A percentile compares a stretch with the other conserved stretches of the same genome.
Conservation (phyloP, 92 coral and sea anemone genomes). For the Micromussa lordhowensis region DNA sequence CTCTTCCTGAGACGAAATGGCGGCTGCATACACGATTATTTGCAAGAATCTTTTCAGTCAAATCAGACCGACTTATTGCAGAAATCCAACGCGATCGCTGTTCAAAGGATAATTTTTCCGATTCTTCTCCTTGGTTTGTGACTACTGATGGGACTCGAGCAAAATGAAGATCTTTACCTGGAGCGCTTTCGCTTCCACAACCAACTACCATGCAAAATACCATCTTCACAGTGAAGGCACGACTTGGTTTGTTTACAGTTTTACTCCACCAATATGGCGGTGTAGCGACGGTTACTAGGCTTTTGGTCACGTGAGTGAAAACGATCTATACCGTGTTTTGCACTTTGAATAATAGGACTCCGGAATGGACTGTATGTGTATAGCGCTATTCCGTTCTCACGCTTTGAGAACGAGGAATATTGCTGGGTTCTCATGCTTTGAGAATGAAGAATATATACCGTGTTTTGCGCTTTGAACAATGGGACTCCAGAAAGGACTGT, state of each 20-base stretch:
- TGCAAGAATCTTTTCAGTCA: conserved; percentile 48
- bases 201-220: conserved; percentile 20
- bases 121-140: conserved; percentile 63
- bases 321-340: no score
- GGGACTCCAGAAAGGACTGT: no score
- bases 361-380: no score
- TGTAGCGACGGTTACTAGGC: conserved; percentile 35
- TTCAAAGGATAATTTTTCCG: conserved; percentile 50
- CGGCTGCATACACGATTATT: conserved; percentile 50
- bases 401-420: no score
- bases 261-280: conserved; percentile 50
- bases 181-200: conserved; percentile 33
- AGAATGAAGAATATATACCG: no score
- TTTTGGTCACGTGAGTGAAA: conserved; percentile 31
- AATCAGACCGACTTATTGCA: conserved; percentile 52
- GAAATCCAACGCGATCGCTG: conserved; percentile 51
- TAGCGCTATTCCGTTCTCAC: no score
- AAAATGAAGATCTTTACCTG: conserved; percentile 35
- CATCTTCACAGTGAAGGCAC: conserved; percentile 11
- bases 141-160: conserved; percentile 47
- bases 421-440: no score
- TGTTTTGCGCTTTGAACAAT: no score
- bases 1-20: conserved; percentile 48
- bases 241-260: conserved; percentile 30
- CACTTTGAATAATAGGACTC: no score